A percentile compares a stretch with the other conserved stretches of the same genome.
Conservation (phyloP, 1,140 invertebrate species). For the Zaprionus inermis region DNA sequence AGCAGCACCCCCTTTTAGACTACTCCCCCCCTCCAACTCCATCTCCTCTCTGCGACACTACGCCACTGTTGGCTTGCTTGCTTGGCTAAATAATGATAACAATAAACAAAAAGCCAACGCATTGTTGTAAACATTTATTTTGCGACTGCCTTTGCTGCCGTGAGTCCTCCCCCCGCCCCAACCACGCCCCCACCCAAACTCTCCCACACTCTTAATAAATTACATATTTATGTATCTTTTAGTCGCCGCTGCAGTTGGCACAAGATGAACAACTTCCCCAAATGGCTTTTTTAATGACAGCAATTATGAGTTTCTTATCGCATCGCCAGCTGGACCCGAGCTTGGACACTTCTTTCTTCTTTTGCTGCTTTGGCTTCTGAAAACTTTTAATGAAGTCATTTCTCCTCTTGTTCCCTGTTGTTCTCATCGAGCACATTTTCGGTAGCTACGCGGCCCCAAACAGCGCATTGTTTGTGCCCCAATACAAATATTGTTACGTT, state of each 20-base stretch:
- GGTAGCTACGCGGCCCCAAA: background rate
- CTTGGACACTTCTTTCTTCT: conserved; percentile 50
- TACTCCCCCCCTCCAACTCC: background rate
- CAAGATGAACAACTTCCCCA: conserved; percentile 81
- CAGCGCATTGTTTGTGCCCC: conserved; percentile 39
- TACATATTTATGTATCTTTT: conserved; percentile 76
- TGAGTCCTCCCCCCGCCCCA: background rate
- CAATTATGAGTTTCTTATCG: conserved; percentile 82
- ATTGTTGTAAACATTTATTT: conserved; percentile 66
- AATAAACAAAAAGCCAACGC: conserved; percentile 69
- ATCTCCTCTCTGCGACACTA: background rate
- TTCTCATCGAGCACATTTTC: conserved; percentile 15
- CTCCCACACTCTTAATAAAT: conserved; percentile 67
- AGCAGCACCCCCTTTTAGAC: conserved; percentile 5
- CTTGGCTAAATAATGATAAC: conserved; percentile 80
- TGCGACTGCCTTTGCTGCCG: conserved; percentile 10
- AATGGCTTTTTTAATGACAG: conserved; percentile 80
- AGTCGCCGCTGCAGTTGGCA: conserved; percentile 5
- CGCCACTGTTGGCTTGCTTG: conserved; percentile 45
- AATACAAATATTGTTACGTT: conserved; percentile 53
- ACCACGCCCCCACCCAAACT: background rate
- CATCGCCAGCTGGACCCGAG: conserved; percentile 56
- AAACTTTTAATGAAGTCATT: conserved; percentile 80
- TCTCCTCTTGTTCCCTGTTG: conserved; percentile 37
- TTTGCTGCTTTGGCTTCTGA: conserved; percentile 29